Conservation (phyloP, 2,113 vertebrate species). For the Uria lomvia region DNA sequence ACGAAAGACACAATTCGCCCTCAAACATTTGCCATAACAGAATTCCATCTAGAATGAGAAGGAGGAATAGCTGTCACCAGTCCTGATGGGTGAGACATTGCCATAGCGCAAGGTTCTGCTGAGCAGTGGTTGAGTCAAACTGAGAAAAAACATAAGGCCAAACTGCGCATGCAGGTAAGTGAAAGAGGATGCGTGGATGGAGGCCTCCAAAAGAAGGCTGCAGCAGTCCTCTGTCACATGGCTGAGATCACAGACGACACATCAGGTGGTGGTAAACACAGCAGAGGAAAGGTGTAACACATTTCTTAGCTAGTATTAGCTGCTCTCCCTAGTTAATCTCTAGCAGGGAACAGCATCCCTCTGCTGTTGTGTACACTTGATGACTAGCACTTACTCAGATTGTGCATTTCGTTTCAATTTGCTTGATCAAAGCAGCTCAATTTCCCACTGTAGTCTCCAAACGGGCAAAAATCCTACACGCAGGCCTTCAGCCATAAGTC, state of each 20-base stretch:
- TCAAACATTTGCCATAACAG: neutral
- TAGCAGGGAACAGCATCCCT: neutral
- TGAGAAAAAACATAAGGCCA: neutral
- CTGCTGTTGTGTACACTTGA: no score
- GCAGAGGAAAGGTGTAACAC: neutral
- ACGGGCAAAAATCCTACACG: neutral
- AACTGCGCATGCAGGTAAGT: no score
- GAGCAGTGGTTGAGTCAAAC: neutral
- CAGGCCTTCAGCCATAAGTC: neutral
- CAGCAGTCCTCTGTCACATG: accelerated
- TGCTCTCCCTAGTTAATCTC: neutral
- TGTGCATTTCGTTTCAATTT: neutral
- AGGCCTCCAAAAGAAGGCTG: neutral
- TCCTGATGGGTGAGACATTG: no score
- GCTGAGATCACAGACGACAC: neutral
- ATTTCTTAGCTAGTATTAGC: neutral
- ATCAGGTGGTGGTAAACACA: neutral
- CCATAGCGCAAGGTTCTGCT: neutral
- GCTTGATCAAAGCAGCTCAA: neutral
- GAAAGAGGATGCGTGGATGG: neutral
- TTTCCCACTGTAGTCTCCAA: neutral
- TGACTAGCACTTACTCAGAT: neutral
- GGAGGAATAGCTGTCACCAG: neutral
- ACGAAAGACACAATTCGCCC: neutral
- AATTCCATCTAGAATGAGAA: neutral